phyloP scores from a whole-genome alignment of 1,140 invertebrate species.

The Pollicipes pollicipes region DNA sequence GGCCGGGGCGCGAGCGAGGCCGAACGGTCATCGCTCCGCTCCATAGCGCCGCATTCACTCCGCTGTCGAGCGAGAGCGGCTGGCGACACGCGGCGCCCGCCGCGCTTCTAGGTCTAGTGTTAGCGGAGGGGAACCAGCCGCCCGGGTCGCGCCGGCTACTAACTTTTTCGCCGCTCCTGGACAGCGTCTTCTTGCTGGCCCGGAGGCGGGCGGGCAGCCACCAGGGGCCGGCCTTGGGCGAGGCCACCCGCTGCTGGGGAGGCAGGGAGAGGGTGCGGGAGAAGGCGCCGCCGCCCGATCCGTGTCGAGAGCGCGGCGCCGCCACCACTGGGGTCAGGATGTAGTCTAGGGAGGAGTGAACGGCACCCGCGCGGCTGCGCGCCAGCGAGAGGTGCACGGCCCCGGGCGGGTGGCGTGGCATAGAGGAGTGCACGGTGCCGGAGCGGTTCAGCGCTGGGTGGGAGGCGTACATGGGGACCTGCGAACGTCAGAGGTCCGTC shows the following conservation, averaged over 20 bases:
- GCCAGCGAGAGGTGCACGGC: neutral
- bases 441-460: neutral
- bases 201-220: neutral
- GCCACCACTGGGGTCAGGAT: neutral
- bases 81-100: too few relatives aligned
- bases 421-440: neutral
- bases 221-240: neutral
- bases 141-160: too few relatives aligned
- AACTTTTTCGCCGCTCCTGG: neutral
- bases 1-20: too few relatives aligned
- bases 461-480: neutral
- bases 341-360: neutral
- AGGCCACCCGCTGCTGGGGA: neutral
- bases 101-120: neutral
- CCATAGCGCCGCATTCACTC: neutral
- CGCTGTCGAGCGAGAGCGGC: neutral
- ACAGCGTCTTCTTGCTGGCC: neutral
- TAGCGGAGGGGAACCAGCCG: too few relatives aligned
- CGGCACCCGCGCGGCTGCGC: too few relatives aligned
- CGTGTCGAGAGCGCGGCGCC: neutral
- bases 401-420: neutral
- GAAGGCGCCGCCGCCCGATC: neutral
- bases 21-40: neutral
- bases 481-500: neutral
- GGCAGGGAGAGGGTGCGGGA: neutral